Conservation (phyloP, 2,113 vertebrate species). For the Euleptes europaea region DNA sequence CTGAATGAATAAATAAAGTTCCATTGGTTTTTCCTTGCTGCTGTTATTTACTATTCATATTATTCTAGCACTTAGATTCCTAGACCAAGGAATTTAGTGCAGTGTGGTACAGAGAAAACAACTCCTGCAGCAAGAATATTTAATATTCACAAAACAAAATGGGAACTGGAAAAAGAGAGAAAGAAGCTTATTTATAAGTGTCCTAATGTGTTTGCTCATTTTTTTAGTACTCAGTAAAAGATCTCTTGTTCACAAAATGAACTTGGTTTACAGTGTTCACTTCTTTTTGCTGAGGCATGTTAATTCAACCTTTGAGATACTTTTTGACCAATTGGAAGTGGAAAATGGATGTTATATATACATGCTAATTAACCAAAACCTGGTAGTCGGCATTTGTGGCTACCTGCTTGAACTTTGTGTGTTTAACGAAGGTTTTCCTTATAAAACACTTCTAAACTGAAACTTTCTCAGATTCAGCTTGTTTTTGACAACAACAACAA, state of each 20-base stretch:
- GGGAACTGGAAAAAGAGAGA: not conserved
- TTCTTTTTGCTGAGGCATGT: not conserved
- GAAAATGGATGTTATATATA: no score
- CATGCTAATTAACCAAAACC: no score
- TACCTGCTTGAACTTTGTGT: no score
- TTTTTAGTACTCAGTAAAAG: not conserved
- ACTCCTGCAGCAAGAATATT: not conserved
- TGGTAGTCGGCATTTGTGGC: no score
- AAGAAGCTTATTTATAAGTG: not conserved
- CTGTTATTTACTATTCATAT: not conserved
- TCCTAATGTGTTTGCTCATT: not conserved
- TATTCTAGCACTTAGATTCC: not conserved
- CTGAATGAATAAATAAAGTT: constrained; percentile 4
- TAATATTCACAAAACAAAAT: not conserved
- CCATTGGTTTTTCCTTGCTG: not conserved
- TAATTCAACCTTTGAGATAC: not conserved
- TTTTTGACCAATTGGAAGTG: not conserved
- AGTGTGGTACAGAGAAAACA: not conserved
- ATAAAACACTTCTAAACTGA: no score
- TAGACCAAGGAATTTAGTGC: not conserved
- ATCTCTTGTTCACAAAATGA: not conserved
- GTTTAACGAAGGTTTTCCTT: no score
- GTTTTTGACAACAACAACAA: no score
- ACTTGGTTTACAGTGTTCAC: not conserved
- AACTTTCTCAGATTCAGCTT: no score